These are phyloP conservation scores for Sesamia nonagrioides DNA, from an alignment of 1,140 invertebrate species.

Conservation along the genomic window DNA sequence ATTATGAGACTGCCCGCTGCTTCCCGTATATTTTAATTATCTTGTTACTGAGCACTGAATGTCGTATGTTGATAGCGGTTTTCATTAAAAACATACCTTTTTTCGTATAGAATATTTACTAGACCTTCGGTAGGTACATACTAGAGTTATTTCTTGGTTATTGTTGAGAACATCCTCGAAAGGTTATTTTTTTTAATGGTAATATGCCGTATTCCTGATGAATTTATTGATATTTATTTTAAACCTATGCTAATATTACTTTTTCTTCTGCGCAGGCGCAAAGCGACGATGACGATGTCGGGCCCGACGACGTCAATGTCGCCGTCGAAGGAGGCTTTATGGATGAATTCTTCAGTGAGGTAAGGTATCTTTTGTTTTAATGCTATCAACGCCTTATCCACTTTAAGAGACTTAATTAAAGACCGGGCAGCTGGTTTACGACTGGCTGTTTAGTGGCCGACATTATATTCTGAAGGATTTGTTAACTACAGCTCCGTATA, in stretches of 20 bases:
- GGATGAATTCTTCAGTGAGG: constrained; percentile 99
- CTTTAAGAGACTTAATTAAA: constrained; percentile 42
- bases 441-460: constrained; percentile 24
- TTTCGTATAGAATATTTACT: no score
- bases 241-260: not conserved
- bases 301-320: constrained; percentile 96
- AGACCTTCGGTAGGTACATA: not conserved
- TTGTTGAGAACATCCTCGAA: not conserved
- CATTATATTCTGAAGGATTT: constrained; percentile 39
- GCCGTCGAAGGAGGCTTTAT: constrained; percentile 97
- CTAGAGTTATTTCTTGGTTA: not conserved
- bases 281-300: constrained; percentile 97
- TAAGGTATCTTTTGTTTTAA: constrained; percentile 84
- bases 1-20: not conserved
- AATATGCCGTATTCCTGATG: no score
- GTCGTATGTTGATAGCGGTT: no score
- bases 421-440: constrained; percentile 1
- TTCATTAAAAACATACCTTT: no score
- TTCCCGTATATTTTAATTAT: not conserved
- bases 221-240: not conserved
- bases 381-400: constrained; percentile 2
- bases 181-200: no score
- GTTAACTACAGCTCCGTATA: constrained; percentile 33
- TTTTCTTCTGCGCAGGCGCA: constrained; percentile 91
- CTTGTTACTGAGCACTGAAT: not conserved